Evolutionary conservation across 2,113 vertebrate genomes (phyloP).

Genomic region (Shinisaurus crocodilurus): DNA sequence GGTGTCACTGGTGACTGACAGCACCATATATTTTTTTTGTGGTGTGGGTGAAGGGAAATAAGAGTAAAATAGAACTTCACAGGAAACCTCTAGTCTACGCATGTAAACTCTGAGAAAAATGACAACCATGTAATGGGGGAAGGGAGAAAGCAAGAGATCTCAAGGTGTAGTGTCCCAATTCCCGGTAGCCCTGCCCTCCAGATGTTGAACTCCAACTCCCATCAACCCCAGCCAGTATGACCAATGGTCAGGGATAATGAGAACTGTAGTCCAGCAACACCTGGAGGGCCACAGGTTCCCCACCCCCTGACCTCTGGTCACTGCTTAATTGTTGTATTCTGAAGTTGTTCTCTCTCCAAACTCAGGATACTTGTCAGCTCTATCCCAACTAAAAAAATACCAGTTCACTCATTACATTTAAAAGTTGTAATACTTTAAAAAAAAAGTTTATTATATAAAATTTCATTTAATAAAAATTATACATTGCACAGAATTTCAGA

Average conservation of each 20-base stretch:
- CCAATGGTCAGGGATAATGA: not conserved
- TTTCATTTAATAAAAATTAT: slow-evolving; percentile 5
- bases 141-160: not conserved
- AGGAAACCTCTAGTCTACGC: not conserved
- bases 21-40: no score
- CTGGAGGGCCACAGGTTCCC: not conserved
- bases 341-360: not conserved
- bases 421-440: not conserved
- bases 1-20: not conserved
- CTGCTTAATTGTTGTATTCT: not conserved
- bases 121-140: no score
- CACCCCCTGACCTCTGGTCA: not conserved
- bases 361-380: not conserved
- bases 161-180: not conserved
- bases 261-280: no score
- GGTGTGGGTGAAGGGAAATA: not conserved
- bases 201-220: not conserved
- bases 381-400: not conserved
- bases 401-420: not conserved
- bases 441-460: slow-evolving; percentile 28
- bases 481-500: not conserved
- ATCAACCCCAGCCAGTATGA: not conserved
- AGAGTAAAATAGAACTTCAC: not conserved
- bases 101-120: not conserved
- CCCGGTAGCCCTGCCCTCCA: not conserved